phyloP scores from a whole-genome alignment of 2,113 vertebrate species.

The Scomber japonicus region DNA sequence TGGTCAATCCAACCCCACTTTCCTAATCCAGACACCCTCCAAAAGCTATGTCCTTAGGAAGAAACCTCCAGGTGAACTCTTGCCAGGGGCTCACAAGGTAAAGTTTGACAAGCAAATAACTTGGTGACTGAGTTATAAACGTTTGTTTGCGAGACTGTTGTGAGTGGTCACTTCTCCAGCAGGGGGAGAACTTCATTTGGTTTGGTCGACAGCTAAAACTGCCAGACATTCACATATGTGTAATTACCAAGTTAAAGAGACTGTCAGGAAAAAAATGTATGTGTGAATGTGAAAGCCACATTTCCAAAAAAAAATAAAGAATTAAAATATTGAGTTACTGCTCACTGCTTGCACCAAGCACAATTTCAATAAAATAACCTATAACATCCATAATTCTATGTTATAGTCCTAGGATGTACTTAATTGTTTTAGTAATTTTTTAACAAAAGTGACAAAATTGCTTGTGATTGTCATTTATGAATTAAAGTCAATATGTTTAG shows the following conservation, averaged over 20 bases:
- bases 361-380: background rate
- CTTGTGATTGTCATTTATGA: too few relatives aligned
- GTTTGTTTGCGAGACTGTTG: background rate
- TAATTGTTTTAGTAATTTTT: too few relatives aligned
- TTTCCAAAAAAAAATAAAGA: background rate
- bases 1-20: constrained; percentile 96
- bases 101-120: background rate
- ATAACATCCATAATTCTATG: too few relatives aligned
- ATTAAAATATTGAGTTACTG: background rate
- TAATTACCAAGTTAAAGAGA: background rate
- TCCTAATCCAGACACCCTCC: constrained; percentile 87
- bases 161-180: background rate
- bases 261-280: background rate
- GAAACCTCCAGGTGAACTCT: constrained; percentile 91
- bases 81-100: constrained; percentile 92
- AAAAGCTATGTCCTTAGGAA: constrained; percentile 91
- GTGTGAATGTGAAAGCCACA: too few relatives aligned
- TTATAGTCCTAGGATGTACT: too few relatives aligned
- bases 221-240: background rate
- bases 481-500: too few relatives aligned
- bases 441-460: too few relatives aligned
- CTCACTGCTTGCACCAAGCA: background rate
- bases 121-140: background rate
- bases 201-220: background rate
- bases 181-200: constrained; percentile 10